These are phyloP conservation scores for Ceriagrion tenellum DNA, from an alignment of 2,888 invertebrate species.

Conservation along the genomic window DNA sequence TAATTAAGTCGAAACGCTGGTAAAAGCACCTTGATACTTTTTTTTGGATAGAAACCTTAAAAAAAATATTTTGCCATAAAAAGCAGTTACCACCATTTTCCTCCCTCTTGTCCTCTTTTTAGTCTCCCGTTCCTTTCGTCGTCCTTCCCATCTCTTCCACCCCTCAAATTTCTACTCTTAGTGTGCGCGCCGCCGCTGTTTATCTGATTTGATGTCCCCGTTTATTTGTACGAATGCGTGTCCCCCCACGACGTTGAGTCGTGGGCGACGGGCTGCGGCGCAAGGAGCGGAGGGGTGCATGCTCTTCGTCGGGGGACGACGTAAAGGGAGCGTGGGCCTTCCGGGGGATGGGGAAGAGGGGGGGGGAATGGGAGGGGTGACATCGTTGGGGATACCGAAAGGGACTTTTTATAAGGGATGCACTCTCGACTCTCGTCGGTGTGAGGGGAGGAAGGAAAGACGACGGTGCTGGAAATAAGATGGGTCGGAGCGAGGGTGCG, in stretches of 20 bases:
- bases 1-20: too few relatives aligned
- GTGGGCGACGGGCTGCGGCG: neutral
- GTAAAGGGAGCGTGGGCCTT: too few relatives aligned
- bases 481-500: neutral
- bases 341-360: neutral
- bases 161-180: neutral
- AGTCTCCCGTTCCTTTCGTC: neutral
- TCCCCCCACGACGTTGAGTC: neutral
- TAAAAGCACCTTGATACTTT: too few relatives aligned
- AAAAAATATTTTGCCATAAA: too few relatives aligned
- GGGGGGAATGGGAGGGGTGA: neutral
- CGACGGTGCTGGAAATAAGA: neutral
- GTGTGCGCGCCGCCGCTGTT: neutral
- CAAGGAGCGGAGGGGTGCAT: neutral
- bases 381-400: neutral
- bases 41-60: too few relatives aligned
- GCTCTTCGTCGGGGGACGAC: neutral
- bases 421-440: neutral
- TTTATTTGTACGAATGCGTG: constrained; percentile 32
- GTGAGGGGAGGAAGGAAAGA: neutral
- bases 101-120: neutral
- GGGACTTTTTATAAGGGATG: too few relatives aligned
- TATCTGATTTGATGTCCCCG: constrained; percentile 32
- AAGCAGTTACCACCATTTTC: too few relatives aligned
- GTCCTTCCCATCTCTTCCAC: neutral